Evolutionary conservation across 2,797 vertebrate genomes (phyloP).

Genomic region (Fundulus diaphanus): DNA sequence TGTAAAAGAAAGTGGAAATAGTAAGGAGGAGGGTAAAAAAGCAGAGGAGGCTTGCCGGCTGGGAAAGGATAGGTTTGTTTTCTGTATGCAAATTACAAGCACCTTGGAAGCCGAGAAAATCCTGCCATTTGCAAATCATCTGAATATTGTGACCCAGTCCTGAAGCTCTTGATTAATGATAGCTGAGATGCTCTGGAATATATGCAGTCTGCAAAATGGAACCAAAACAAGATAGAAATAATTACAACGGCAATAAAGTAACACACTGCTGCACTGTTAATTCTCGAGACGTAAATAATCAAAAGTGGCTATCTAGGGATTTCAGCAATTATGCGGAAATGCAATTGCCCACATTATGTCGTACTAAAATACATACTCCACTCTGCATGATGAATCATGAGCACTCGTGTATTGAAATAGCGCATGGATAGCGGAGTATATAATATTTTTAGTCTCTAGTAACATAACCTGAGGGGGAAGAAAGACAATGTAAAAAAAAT

Average conservation of each 20-base stretch:
- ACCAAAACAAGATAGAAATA: conserved; percentile 26
- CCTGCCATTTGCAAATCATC: conserved; percentile 72
- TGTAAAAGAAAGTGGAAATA: neutral
- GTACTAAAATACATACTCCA: conserved; percentile 48
- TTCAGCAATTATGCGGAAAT: conserved; percentile 57
- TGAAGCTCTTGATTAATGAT: conserved; percentile 70
- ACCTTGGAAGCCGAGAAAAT: conserved; percentile 61
- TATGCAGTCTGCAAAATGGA: conserved; percentile 28
- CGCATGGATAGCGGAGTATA: conserved; percentile 32
- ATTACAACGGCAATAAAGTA: conserved; percentile 58
- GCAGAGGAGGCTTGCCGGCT: conserved; percentile 36
- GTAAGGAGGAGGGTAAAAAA: conserved; percentile 21
- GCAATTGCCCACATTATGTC: conserved; percentile 47
- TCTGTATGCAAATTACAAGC: conserved; percentile 64
- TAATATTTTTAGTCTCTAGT: conserved; percentile 42
- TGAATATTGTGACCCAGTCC: conserved; percentile 70
- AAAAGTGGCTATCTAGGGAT: conserved; percentile 54
- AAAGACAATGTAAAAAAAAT: conserved; percentile 5
- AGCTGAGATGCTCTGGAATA: conserved; percentile 60
- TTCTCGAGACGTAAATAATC: conserved; percentile 71
- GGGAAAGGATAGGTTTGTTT: conserved; percentile 54
- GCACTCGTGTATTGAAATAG: conserved; percentile 50
- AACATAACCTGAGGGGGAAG: conserved; percentile 34
- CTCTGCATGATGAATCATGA: conserved; percentile 54
- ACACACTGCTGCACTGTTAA: conserved; percentile 50